Evolutionary conservation across 2,797 vertebrate species (phyloP).

Genomic region (Gobio occitaniae): DNA sequence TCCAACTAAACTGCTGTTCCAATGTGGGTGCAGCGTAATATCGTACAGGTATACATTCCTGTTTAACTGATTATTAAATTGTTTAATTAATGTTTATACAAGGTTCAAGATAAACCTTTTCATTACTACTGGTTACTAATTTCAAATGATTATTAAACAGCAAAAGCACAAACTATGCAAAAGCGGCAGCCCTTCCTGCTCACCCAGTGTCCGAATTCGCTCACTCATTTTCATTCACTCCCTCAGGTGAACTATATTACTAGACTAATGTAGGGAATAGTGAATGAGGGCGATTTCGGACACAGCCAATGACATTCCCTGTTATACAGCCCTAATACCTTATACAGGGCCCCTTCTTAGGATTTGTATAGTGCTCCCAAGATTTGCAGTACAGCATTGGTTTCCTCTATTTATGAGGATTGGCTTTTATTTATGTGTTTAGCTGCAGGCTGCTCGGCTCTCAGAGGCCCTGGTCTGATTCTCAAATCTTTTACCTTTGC

Average conservation of each 20-base stretch:
- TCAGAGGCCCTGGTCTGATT: neutral
- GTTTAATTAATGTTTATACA: neutral
- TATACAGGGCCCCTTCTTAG: neutral
- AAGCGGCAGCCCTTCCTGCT: neutral
- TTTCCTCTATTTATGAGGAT: slow-evolving; percentile 2
- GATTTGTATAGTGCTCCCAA: neutral
- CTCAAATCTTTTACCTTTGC: slow-evolving; percentile 13
- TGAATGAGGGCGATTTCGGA: neutral
- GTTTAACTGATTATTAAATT: too few species aligned
- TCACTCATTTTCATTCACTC: neutral
- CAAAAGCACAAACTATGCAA: neutral
- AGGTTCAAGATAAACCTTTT: neutral
- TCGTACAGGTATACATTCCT: too few species aligned
- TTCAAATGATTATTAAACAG: neutral
- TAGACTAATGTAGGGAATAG: neutral
- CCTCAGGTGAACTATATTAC: neutral
- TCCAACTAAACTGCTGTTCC: neutral
- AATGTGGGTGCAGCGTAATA: neutral
- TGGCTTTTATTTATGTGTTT: slow-evolving; percentile 2
- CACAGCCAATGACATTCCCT: neutral
- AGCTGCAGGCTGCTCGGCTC: slow-evolving; percentile 2
- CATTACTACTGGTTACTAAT: too few species aligned
- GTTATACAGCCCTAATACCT: neutral
- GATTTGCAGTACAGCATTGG: neutral
- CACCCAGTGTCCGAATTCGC: too few species aligned